phyloP scores from a whole-genome alignment of 2,888 invertebrate species.

The Machimus atricapillus region DNA sequence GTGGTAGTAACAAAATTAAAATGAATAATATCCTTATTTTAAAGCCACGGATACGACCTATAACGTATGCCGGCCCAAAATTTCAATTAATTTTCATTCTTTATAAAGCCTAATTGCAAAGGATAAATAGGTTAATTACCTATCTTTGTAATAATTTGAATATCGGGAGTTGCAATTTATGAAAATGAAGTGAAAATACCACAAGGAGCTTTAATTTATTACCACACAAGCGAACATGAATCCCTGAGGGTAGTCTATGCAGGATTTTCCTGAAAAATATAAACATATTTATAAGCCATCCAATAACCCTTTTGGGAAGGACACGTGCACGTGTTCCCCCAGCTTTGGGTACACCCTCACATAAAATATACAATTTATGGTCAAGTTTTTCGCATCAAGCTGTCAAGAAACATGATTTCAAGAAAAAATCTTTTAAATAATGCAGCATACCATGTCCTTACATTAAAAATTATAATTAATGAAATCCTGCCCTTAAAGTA shows the following conservation, averaged over 20 bases:
- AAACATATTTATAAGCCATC: neutral
- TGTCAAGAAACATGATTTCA: no score
- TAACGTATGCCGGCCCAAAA: neutral
- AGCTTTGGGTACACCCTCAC: neutral
- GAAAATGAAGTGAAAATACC: neutral
- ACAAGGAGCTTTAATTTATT: neutral
- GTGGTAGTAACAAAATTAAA: neutral
- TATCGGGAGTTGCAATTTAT: neutral
- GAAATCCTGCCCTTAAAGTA: no score
- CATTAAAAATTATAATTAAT: no score
- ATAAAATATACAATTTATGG: neutral
- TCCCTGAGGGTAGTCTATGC: neutral
- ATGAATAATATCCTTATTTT: neutral
- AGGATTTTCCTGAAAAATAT: neutral
- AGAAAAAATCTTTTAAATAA: no score
- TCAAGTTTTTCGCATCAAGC: no score
- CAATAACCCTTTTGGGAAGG: neutral
- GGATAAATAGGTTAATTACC: neutral
- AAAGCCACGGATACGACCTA: neutral
- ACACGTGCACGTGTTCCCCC: neutral
- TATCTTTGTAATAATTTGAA: neutral
- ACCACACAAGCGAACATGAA: neutral
- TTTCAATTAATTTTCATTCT: neutral
- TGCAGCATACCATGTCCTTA: no score
- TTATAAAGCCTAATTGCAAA: neutral